Evolutionary conservation across 2,888 invertebrate species (phyloP).

Genomic region (Bibio marci): DNA sequence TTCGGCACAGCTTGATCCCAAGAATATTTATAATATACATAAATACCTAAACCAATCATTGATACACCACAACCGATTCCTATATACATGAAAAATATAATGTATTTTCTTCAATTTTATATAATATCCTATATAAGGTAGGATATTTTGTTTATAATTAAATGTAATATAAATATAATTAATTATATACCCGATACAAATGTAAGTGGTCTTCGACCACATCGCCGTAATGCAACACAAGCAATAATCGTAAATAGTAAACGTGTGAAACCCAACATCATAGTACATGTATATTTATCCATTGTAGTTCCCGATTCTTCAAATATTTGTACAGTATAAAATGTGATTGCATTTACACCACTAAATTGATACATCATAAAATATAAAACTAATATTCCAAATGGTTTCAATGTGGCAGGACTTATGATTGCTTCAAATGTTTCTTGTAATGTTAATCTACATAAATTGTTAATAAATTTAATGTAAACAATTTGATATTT

Average conservation of each 20-base stretch:
- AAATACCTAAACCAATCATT: slow-evolving; percentile 41
- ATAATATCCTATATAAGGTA: slow-evolving; percentile 3
- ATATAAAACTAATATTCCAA: slow-evolving; percentile 40
- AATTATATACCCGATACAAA: slow-evolving; percentile 41
- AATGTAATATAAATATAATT: background rate
- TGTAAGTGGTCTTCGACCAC: slow-evolving; percentile 43
- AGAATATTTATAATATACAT: slow-evolving; percentile 37
- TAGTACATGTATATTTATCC: slow-evolving; percentile 40
- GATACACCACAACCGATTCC: slow-evolving; percentile 43
- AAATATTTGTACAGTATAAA: slow-evolving; percentile 50
- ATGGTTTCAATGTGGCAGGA: slow-evolving; percentile 46
- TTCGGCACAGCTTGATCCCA: slow-evolving; percentile 31
- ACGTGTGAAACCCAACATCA: slow-evolving; percentile 40
- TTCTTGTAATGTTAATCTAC: slow-evolving; percentile 23
- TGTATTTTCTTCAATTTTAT: background rate
- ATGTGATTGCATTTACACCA: slow-evolving; percentile 49
- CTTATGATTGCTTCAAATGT: slow-evolving; percentile 37
- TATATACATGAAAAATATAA: slow-evolving; percentile 14
- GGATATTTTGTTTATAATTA: slow-evolving; percentile 2
- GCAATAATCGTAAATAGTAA: slow-evolving; percentile 43
- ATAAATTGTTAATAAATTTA: slow-evolving; percentile 1
- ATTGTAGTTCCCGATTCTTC: slow-evolving; percentile 38
- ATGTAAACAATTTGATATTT: no score
- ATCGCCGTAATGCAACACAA: slow-evolving; percentile 39
- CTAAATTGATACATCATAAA: slow-evolving; percentile 55